These are phyloP conservation scores for Thomomys bottae DNA, from an alignment of 2,113 vertebrate species.

Conservation along the genomic window DNA sequence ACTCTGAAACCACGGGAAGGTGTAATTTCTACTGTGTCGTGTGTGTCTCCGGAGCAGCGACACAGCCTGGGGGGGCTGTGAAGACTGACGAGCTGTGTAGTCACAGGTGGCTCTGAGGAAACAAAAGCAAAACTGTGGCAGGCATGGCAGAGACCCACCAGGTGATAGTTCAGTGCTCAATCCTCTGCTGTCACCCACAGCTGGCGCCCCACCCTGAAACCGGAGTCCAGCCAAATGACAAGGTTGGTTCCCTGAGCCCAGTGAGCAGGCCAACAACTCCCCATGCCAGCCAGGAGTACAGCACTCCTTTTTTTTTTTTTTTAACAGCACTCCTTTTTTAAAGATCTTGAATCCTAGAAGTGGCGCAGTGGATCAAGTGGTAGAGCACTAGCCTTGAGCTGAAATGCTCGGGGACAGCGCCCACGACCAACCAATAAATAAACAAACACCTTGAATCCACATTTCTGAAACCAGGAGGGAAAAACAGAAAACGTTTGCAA, in stretches of 20 bases:
- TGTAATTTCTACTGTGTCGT: rapidly evolving
- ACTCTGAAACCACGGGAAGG: background rate
- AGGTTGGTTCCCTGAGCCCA: background rate
- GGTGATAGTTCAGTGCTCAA: rapidly evolving
- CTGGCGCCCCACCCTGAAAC: background rate
- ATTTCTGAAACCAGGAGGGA: background rate
- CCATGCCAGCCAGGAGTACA: background rate
- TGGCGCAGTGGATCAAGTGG: too few relatives aligned
- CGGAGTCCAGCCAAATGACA: background rate
- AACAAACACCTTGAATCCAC: background rate
- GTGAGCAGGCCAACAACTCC: background rate
- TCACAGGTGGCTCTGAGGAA: background rate
- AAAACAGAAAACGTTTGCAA: too few relatives aligned
- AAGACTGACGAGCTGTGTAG: too few relatives aligned
- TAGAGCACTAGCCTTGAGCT: too few relatives aligned
- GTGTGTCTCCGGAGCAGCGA: background rate
- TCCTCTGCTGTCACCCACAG: background rate
- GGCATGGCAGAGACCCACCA: rapidly evolving
- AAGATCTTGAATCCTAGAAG: background rate
- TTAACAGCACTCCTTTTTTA: background rate
- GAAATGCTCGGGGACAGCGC: too few relatives aligned
- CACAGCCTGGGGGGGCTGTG: too few relatives aligned
- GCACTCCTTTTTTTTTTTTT: too few relatives aligned
- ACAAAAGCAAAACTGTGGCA: background rate
- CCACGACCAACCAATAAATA: too few relatives aligned